Evolutionary conservation across 2,113 vertebrate genomes (phyloP), one percentile per base, ranked within the genome.

Genomic region (Rhinolophus sinicus): DNA sequence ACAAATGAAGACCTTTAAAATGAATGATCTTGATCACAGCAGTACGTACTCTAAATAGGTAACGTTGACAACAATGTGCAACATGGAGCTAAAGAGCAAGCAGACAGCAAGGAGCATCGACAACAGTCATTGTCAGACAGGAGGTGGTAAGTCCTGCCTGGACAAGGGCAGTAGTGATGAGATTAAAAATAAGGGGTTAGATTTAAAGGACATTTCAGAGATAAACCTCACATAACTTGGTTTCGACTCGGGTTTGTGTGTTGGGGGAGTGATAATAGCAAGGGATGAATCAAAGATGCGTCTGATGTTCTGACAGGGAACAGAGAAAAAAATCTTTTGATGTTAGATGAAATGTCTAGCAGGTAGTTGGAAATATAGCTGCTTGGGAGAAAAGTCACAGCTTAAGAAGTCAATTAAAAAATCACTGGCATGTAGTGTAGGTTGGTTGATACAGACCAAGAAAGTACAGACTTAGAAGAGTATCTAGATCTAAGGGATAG

Each of bases 241-340:
- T 88, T 84, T 84, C 30, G 19, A 47, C 26, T 80, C 92, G 35
- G 18, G 54, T 52, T 76, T 78, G 8, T 50, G n/a, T 80, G 13
- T 4, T 47, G 30, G 35, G 44, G 65, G 14, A 86, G 58, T 64
- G 75, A 77, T n/a, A 95, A 60, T 38, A 35, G 54, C 35, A 76
- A 93, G 21, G 60, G 44, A 58, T 56, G 22, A 86, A 75, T 56
- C 14, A 81, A 90, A 69, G 35, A 38, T 26, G 64, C 95, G 84
- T 96, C 40, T 88, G 14, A 75, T 85, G 65, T 85, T 95, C 92
- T 78, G 28, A 95, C 35, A 93, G 44, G 52, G 21, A 89, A 85
- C n/a, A 73, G 70, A 73, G 18, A 65, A 85, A 65, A 85, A 73
- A 47, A 19, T 26, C 30, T 78, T 78, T 47, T 8, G 44, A 22